Base-by-base conservation (phyloP, 2,888 invertebrate genomes). In the Acrobasis suavella region DNA sequence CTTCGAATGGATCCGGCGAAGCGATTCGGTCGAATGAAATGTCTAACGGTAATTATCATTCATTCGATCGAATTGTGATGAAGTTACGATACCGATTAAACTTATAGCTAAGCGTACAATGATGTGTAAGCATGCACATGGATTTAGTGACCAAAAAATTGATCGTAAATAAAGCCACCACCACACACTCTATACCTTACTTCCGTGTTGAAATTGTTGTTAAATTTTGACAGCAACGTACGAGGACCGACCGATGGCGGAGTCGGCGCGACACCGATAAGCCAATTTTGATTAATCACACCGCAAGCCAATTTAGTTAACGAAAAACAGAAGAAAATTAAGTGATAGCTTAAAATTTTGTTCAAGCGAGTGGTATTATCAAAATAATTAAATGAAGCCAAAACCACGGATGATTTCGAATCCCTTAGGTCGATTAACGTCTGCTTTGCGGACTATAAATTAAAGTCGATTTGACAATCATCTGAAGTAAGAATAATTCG, bases 111-210 rank as follows among this genome's bases (percentile, higher is more conserved):
- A 86, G 87, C 89, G 86, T 83, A 86, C 80, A 81, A 86, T 83
- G 82, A 79, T 87, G 89, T 85, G 83, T 87, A 85, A 83, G 89
- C 91, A 92, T 91, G 91, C 91, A 91, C 83, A 91, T 91, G 89
- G 49, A 89, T 85, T 83, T 78, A 81, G 89, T 88, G 89, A 87
- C 77, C 80, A 79, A 78, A 80, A 76, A 74, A 73, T 59, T 51
- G 63, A 58, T 80, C 77, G 76, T 85, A 82, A 82, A 80, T 86
- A 83, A 89, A 91, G 90, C 91, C 91, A 91, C 90, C 91, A 92
- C 91, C 91, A 92, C 91, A 92, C 91, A 92, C 91, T 92, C 91
- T 90, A 87, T 87, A 92, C 91, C 91, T 86, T 85, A 88, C 91
- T 91, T 91, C 91, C 91, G 84, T 86, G 77, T 83, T 83, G 77